Base-by-base conservation (phyloP, 2,113 vertebrate genomes). In the Lophochroa leadbeateri region DNA sequence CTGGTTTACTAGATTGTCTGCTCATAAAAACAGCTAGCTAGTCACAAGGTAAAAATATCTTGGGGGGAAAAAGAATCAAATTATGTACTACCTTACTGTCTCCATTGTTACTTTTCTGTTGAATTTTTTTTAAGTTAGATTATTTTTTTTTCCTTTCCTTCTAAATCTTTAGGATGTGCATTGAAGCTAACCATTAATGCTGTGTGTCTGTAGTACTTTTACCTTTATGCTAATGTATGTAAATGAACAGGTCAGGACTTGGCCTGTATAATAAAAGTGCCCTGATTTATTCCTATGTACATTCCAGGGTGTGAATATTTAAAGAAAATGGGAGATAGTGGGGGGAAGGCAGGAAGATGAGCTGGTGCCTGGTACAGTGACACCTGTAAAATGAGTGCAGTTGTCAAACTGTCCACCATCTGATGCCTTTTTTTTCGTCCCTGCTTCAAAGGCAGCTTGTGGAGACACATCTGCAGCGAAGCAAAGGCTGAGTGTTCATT, bases 191-290 rank as follows among this genome's bases (percentile, higher is more conserved):
- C 60, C 29, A 50, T 74, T 81, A 81, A 52, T 60, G 25, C 21
- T 65, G 83, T 5, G 33, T 94, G 92, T 60, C 35, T 92, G 15
- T 71, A 68, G 35, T 81, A 52, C 52, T 88, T 92, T 47, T 63
- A 83, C 71, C 41, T 95, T 55, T 83, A 72, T 93, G 69, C 39
- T 94, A 81, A 92, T 71, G 3, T 87, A 86, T 84, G 68, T 60
- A 95, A 77, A 93, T 86, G 44, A 52, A 84, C 65, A 94, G 92
- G 86, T 72, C 77, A 86, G 65, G 69, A 92, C 83, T 93, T 94
- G 86, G 83, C 50, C 57, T 86, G 25, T 82, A 35, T 84, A 86
- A 39, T 65, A 43, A 17, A 92, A 84, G 12, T 86, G 9, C 35
- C 21, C 77, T 91, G 49, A 82, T 81, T 86, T 84, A 46, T 44